Percentiles rank a stretch among this genome's conserved stretches.
phyloP scores from a whole-genome alignment of 2,113 vertebrate genomes.

The Erpornis zantholeuca region DNA sequence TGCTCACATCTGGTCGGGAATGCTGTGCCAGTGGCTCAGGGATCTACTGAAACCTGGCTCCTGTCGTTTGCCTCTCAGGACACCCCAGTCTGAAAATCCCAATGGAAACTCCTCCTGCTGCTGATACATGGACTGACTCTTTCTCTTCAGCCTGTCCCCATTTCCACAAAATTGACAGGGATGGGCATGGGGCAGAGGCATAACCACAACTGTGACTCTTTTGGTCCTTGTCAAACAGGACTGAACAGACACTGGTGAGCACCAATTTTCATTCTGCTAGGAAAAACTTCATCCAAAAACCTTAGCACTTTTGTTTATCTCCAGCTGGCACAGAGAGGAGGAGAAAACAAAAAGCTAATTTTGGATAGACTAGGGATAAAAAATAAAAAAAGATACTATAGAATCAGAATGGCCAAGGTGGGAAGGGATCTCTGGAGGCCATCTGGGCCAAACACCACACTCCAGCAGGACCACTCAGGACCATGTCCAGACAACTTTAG shows the following conservation, averaged over 20 bases:
- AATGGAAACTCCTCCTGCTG: neutral
- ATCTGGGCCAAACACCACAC: fast-evolving
- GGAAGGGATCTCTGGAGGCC: neutral
- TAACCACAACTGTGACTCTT: neutral
- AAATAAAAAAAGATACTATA: neutral
- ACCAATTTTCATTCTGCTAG: neutral
- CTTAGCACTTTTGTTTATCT: neutral
- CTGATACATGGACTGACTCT: neutral
- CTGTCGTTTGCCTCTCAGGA: neutral
- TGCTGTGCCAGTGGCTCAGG: neutral
- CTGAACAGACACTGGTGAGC: neutral
- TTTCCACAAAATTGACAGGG: neutral
- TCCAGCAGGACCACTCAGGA: neutral
- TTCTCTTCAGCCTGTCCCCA: neutral
- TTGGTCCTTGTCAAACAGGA: neutral
- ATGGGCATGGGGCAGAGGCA: neutral
- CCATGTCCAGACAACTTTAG: fast-evolving
- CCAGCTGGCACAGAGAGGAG: neutral
- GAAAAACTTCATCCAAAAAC: neutral
- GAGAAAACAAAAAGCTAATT: neutral
- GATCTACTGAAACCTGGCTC: neutral
- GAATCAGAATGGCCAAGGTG: neutral
- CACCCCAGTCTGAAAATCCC: neutral
- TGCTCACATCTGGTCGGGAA: neutral
- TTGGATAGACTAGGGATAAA: neutral